phyloP scores from a whole-genome alignment of 2,888 invertebrate genomes.

The Cordylochernes scorpioides region DNA sequence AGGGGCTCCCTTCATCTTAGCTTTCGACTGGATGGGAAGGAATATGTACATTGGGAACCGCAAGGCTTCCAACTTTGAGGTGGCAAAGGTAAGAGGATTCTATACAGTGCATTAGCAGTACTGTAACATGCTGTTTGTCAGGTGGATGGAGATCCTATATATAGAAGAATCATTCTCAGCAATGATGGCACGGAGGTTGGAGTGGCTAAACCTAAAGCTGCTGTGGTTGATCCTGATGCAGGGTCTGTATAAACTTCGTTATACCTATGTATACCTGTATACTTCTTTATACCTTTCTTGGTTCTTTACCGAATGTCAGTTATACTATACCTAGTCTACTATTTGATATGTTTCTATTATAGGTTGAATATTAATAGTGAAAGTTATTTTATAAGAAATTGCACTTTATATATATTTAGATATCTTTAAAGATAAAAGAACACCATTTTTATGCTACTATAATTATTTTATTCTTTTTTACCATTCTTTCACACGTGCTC shows the following conservation, averaged over 20 bases:
- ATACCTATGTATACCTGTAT: not conserved
- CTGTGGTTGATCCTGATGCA: slow-evolving; percentile 71
- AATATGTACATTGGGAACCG: slow-evolving; percentile 79
- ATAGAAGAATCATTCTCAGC: slow-evolving; percentile 54
- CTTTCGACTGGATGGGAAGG: slow-evolving; percentile 86
- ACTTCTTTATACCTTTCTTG: not conserved
- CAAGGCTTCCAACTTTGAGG: slow-evolving; percentile 64
- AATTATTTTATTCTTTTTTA: no score
- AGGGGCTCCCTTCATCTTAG: slow-evolving; percentile 65
- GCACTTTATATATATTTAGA: no score
- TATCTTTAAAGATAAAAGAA: no score
- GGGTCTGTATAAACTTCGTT: slow-evolving; percentile 32
- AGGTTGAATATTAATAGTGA: no score
- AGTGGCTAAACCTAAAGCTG: slow-evolving; percentile 56
- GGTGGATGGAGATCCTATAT: slow-evolving; percentile 54
- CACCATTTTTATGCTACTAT: no score
- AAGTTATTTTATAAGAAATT: no score
- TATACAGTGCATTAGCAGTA: not conserved
- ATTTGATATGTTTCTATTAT: no score
- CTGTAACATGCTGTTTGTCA: slow-evolving; percentile 14
- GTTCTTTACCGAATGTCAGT: slow-evolving; percentile 19
- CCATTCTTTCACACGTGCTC: no score
- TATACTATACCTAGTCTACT: slow-evolving; percentile 55
- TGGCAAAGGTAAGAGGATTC: slow-evolving; percentile 30
- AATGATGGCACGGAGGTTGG: slow-evolving; percentile 64